phyloP scores from a whole-genome alignment of 2,888 invertebrate genomes.

The Ferdinandea cuprea region DNA sequence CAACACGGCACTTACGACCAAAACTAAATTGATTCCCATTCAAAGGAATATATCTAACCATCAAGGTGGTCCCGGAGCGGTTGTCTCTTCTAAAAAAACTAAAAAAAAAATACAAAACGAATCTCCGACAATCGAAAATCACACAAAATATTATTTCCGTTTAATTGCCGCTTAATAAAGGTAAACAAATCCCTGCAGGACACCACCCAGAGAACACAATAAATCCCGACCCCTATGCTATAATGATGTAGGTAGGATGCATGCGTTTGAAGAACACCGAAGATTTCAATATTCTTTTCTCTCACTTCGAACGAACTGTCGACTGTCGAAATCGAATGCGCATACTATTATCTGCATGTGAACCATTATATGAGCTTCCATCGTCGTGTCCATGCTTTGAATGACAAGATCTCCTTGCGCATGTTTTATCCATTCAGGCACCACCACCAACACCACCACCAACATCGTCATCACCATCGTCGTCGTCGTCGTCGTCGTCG shows the following conservation, averaged over 20 bases:
- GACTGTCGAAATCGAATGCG: conserved; percentile 43
- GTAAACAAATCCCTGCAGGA: conserved; percentile 75
- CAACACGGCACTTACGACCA: conserved; percentile 63
- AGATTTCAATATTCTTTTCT: conserved; percentile 7
- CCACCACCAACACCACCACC: no score
- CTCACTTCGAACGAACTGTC: conserved; percentile 49
- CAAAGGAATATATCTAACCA: conserved; percentile 31
- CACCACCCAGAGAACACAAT: conserved; percentile 50
- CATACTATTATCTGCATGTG: conserved; percentile 54
- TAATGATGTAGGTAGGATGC: conserved; percentile 57
- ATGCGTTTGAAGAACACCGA: conserved; percentile 69
- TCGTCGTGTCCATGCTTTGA: conserved; percentile 7
- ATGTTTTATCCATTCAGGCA: not conserved
- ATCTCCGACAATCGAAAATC: conserved; percentile 64
- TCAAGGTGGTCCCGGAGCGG: conserved; percentile 60
- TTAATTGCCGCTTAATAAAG: conserved; percentile 75
- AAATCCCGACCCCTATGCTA: conserved; percentile 58
- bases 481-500: conserved; percentile 30
- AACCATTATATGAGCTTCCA: conserved; percentile 56
- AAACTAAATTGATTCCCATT: conserved; percentile 39
- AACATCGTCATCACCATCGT: conserved; percentile 20
- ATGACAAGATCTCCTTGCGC: conserved; percentile 40
- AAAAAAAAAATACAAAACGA: not conserved
- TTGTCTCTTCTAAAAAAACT: conserved; percentile 45
- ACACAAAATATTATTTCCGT: conserved; percentile 74